Base-by-base conservation (phyloP, 2,888 invertebrate genomes). In the Perizoma flavofasciatum region DNA sequence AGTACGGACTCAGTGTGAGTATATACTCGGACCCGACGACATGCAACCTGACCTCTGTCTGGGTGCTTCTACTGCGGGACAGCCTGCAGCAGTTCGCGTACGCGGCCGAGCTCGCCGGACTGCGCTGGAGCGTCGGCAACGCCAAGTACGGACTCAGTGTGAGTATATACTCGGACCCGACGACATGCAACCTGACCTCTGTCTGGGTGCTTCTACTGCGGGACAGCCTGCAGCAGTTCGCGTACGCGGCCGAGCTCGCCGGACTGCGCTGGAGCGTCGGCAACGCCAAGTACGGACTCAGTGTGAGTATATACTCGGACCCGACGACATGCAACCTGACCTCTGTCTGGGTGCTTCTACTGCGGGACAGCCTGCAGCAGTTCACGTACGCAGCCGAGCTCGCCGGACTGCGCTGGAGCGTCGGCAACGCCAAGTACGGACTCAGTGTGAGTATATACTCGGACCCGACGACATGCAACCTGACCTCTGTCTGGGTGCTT, bases 371-470 rank as follows among this genome's bases (percentile, higher is more conserved):
- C 6, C 89, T 99, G 33, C 98, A 96, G 78, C 98, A 99, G 88
- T 98, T 97, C 84, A 95, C 97, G 3, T 99, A 99, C 87, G 95
- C 96, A 37, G 98, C 99, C 0, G 96, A 97, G 73, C 92, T 99
- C 67, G 98, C 98, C 33, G 98, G 98, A 0, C 92, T 99, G 3
- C 93, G 95, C 64, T 98, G 97, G 93, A 94, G 93, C 74, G 89
- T 98, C 40, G 92, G 90, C 32, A 96, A 95, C 75, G 97, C 96
- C 57, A 96, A 96, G 77, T 96, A 96, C 78, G 98, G 98, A 47
- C 93, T 99, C 62, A 95, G 95, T 82, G 98, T 98, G 86, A 95
- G 95, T n/a, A n/a, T n/a, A 0, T 97, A 97, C 85, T 84, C 95
- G 69, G 98, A 98, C 84, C 99, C 98, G 0, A 78, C 95, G 4